These are phyloP conservation scores for Phataginus tetradactyla DNA, from an alignment of 2,797 vertebrate species.

Conservation along the genomic window DNA sequence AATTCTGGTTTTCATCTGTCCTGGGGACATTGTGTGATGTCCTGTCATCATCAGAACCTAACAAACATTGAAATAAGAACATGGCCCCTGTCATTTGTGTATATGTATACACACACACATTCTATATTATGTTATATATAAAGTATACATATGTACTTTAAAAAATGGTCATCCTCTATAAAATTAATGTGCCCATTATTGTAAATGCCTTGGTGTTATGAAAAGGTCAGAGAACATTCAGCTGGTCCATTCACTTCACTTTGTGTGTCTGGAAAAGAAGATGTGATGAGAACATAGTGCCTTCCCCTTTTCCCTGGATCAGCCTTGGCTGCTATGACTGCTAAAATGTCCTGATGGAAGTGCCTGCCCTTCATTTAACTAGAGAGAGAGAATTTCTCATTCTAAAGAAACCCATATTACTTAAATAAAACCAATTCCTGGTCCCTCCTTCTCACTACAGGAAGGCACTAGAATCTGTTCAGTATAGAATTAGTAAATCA, in stretches of 20 bases:
- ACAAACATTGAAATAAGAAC: background rate
- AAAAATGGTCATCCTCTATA: background rate
- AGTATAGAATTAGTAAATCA: background rate
- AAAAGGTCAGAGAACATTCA: background rate
- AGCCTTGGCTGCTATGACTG: fast-evolving
- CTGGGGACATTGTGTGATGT: background rate
- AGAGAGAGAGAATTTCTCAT: background rate
- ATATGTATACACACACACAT: background rate
- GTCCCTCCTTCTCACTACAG: background rate
- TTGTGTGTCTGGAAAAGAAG: background rate
- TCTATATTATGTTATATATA: background rate
- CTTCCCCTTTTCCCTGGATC: background rate
- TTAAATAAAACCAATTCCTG: background rate
- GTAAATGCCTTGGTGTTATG: background rate
- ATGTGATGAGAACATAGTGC: background rate
- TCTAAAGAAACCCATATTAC: background rate
- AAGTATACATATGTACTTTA: background rate
- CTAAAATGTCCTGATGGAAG: background rate
- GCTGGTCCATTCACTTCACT: background rate
- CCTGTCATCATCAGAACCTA: background rate
- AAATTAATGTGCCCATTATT: background rate
- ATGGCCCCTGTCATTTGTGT: background rate
- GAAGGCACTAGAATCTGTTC: background rate
- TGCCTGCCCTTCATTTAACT: background rate
- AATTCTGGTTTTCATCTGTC: background rate